Percentiles rank a stretch among this genome's conserved stretches.
Evolutionary conservation across 2,888 invertebrate species (phyloP).

Genomic region (Macrosiphum euphorbiae): DNA sequence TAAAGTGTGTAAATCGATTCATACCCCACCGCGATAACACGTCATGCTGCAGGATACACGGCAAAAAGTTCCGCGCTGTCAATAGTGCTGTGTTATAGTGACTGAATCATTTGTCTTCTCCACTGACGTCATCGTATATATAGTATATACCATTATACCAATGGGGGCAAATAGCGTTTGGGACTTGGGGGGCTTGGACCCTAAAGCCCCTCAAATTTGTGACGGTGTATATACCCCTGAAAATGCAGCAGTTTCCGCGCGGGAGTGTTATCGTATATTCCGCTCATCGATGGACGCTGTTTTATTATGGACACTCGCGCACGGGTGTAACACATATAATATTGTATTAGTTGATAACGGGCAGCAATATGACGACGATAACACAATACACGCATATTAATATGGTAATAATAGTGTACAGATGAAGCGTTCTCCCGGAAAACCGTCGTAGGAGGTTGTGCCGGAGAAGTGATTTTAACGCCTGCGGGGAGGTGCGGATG

Average conservation of each 20-base stretch:
- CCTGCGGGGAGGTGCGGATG: not conserved
- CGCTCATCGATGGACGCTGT: too few species aligned
- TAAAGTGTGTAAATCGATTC: not conserved
- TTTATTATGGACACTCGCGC: too few species aligned
- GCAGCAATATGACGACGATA: not conserved
- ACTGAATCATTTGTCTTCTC: not conserved
- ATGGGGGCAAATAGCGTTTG: too few species aligned
- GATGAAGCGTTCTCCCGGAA: not conserved
- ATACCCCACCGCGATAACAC: not conserved
- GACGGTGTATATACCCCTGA: too few species aligned
- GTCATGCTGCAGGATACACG: too few species aligned
- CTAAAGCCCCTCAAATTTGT: too few species aligned
- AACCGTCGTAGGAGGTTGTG: not conserved
- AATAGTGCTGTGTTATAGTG: not conserved
- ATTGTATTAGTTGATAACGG: not conserved
- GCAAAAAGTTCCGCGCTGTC: not conserved
- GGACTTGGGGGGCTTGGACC: too few species aligned
- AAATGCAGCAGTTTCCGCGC: too few species aligned
- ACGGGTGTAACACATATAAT: too few species aligned
- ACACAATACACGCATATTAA: not conserved
- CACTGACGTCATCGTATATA: not conserved
- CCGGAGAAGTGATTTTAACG: not conserved
- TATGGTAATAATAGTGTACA: not conserved
- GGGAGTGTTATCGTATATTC: too few species aligned
- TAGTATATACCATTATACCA: too few species aligned